phyloP scores from a whole-genome alignment of 1,140 invertebrate genomes.

The Pseudomyrmex sp. region DNA sequence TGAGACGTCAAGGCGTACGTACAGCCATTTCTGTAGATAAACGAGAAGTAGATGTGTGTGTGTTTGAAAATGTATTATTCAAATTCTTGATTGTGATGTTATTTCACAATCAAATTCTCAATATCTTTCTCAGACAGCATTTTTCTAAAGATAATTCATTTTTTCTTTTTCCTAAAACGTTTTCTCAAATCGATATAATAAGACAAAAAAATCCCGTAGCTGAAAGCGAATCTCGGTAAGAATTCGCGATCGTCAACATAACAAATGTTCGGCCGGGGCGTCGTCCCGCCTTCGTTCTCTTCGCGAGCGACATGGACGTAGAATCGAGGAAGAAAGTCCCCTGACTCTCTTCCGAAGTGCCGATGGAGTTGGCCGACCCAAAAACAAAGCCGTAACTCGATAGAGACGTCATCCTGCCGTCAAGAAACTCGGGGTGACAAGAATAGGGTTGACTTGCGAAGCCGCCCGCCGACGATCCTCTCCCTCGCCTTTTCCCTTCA shows the following conservation, averaged over 20 bases:
- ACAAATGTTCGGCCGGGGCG: background rate
- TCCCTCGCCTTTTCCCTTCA: constrained; percentile 17
- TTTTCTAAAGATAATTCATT: too few relatives aligned
- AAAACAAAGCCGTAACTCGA: constrained; percentile 78
- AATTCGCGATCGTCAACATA: constrained; percentile 33
- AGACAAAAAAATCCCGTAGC: too few relatives aligned
- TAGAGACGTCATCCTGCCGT: constrained; percentile 72
- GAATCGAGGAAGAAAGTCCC: constrained; percentile 37
- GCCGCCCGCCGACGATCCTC: constrained; percentile 48
- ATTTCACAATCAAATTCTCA: too few relatives aligned
- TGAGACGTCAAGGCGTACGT: constrained; percentile 17
- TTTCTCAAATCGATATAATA: too few relatives aligned
- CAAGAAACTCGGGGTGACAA: constrained; percentile 72
- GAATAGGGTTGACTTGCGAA: constrained; percentile 54
- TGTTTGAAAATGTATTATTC: too few relatives aligned
- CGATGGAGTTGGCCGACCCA: constrained; percentile 66
- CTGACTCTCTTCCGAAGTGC: constrained; percentile 41
- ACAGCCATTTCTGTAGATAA: too few relatives aligned
- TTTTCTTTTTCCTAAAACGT: background rate
- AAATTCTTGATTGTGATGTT: too few relatives aligned
- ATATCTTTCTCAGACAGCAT: too few relatives aligned
- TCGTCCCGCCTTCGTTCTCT: background rate
- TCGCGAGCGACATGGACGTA: background rate
- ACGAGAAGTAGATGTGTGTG: too few relatives aligned
- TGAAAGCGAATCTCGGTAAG: constrained; percentile 7